Evolutionary conservation across 2,797 vertebrate genomes (phyloP).

Genomic region (Rhynchotus rufescens): DNA sequence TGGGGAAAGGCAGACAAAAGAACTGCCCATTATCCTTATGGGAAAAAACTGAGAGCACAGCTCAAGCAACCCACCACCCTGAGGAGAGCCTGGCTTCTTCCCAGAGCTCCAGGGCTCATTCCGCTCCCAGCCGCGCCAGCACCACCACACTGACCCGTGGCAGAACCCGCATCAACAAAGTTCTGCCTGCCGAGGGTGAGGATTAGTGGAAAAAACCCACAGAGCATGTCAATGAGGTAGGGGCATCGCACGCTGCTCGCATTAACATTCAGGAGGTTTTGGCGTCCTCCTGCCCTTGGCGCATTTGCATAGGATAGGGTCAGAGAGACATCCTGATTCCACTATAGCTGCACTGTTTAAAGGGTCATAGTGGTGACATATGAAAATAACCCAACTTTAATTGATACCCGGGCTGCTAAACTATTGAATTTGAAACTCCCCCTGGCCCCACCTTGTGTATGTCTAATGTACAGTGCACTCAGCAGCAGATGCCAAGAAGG

Average conservation of each 20-base stretch:
- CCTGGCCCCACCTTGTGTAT: conserved; percentile 51
- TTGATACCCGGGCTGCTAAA: conserved; percentile 57
- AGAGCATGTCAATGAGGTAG: conserved; percentile 50
- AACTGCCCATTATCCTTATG: background rate
- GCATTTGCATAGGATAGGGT: conserved; percentile 68
- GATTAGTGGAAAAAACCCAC: conserved; percentile 35
- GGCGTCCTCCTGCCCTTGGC: background rate
- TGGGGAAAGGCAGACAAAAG: background rate
- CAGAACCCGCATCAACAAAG: conserved; percentile 64
- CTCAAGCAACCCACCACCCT: background rate
- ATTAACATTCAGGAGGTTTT: conserved; percentile 69
- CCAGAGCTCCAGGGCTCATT: background rate
- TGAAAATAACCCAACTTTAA: conserved; percentile 69
- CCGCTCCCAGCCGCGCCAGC: background rate
- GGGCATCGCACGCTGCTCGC: background rate
- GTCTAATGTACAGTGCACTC: conserved; percentile 34
- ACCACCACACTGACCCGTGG: background rate
- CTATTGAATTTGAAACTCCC: conserved; percentile 47
- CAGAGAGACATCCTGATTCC: conserved; percentile 60
- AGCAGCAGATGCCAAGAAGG: conserved; percentile 45
- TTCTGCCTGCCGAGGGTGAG: conserved; percentile 33
- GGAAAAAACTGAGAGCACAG: background rate
- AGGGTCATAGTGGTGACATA: conserved; percentile 52
- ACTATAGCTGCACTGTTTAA: conserved; percentile 29
- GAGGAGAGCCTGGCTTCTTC: background rate